These are phyloP conservation scores for Drosophila subobscura DNA, from an alignment of 1,140 invertebrate genomes.

Conservation along the genomic window DNA sequence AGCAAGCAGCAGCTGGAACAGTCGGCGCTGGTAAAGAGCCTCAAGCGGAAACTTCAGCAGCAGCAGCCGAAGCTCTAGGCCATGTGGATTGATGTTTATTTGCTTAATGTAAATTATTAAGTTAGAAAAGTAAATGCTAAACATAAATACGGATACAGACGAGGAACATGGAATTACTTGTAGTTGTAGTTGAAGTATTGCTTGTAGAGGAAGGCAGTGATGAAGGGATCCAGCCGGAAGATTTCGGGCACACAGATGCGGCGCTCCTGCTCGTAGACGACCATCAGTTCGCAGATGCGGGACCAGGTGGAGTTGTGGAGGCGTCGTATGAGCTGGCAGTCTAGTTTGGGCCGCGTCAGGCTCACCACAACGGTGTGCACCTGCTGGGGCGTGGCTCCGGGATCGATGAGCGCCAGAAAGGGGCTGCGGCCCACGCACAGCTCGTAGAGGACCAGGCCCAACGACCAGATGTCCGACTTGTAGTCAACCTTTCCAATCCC, in stretches of 20 bases:
- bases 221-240: slow-evolving; percentile 39
- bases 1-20: slow-evolving; percentile 87
- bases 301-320: slow-evolving; percentile 59
- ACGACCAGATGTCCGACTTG: slow-evolving; percentile 92
- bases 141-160: background rate
- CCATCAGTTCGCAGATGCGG: slow-evolving; percentile 66
- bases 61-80: slow-evolving; percentile 21
- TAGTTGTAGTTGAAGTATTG: slow-evolving; percentile 75
- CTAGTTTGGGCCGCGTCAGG: slow-evolving; percentile 45
- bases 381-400: slow-evolving; percentile 31
- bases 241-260: slow-evolving; percentile 66
- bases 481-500: slow-evolving; percentile 86
- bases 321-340: slow-evolving; percentile 54
- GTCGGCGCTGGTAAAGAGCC: slow-evolving; percentile 88
- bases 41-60: slow-evolving; percentile 87
- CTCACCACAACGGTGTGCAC: slow-evolving; percentile 50
- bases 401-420: slow-evolving; percentile 84
- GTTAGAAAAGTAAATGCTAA: slow-evolving; percentile 1
- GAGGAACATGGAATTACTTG: slow-evolving; percentile 13
- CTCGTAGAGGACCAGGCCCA: slow-evolving; percentile 92
- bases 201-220: slow-evolving; percentile 57
- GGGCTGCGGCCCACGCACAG: slow-evolving; percentile 87
- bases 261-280: slow-evolving; percentile 57
- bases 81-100: too few species aligned
- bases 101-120: background rate